Base-by-base conservation (phyloP, 2,888 invertebrate species). In the Cantharis lateralis region DNA sequence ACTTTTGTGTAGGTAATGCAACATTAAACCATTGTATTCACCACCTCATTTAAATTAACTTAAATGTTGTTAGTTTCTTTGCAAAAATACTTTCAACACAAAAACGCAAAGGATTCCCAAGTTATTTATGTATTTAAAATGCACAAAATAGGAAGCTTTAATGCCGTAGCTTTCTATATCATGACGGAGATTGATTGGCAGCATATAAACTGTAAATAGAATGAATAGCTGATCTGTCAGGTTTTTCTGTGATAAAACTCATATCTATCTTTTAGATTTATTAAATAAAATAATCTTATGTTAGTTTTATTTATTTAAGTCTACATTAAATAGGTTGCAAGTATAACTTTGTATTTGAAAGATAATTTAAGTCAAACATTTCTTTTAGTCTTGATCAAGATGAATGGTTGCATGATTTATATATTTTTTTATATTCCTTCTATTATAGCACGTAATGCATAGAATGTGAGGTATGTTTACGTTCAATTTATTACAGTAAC, bases 181-280 rank as follows among this genome's bases (percentile, higher is more conserved):
- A 66, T 20, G 64, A 66, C 64, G 24, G 18, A 66, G 64, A 66
- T 66, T 66, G 64, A 66, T 66, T 66, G 64, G 64, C 64, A 66
- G 18, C 64, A 66, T 66, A 66, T 66, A 66, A 66, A 66, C 64
- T 66, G 64, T 66, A 66, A 66, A 66, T 66, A 66, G 64, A 66
- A 66, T 66, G 64, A 66, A 66, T 66, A 66, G 64, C 64, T 66
- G 64, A 66, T 66, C 64, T 66, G 64, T 66, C 64, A 66, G 24
- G 64, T 66, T 66, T 24, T 66, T 66, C 20, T 20, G 64, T 66
- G 64, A 66, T 66, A 66, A 66, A 66, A 66, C 64, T 66, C 64
- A 66, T 66, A 20, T 66, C 64, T 66, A 66, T 66, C 64, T 66
- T 66, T 66, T 24, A 66, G 64, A 24, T 66, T 66, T 66, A 24